phyloP scores from a whole-genome alignment of 2,888 invertebrate species.

The Apoda limacodes region DNA sequence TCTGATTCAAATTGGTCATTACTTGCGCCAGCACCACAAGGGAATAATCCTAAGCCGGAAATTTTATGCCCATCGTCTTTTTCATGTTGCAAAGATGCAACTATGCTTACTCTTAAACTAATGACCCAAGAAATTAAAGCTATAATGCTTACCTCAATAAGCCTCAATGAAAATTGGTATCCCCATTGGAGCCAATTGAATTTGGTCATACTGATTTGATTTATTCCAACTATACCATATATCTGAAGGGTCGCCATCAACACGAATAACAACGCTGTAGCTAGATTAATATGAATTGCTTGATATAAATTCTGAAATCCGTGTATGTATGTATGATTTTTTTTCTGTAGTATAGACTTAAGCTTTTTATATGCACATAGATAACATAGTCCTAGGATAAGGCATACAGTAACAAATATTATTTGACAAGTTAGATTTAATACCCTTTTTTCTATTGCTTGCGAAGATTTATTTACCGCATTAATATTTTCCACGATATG shows the following conservation, averaged over 20 bases:
- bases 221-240: constrained; percentile 74
- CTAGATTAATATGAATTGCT: constrained; percentile 90
- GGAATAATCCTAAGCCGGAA: constrained; percentile 83
- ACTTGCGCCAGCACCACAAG: constrained; percentile 85
- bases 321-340: constrained; percentile 83
- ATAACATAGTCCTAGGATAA: constrained; percentile 86
- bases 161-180: constrained; percentile 86
- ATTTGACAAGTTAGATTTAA: constrained; percentile 85
- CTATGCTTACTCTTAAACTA: constrained; percentile 73
- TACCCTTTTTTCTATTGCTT: constrained; percentile 68
- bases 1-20: constrained; percentile 86
- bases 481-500: constrained; percentile 80
- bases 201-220: constrained; percentile 70
- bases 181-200: constrained; percentile 94
- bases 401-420: constrained; percentile 86
- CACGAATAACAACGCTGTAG: constrained; percentile 86
- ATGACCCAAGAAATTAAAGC: constrained; percentile 89
- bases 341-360: constrained; percentile 78
- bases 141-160: constrained; percentile 90
- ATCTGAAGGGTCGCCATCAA: constrained; percentile 86
- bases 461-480: constrained; percentile 54
- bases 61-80: constrained; percentile 75
- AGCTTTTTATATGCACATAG: constrained; percentile 85
- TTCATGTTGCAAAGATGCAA: constrained; percentile 75
- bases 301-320: constrained; percentile 85